Evolutionary conservation across 2,797 vertebrate genomes (phyloP), one percentile per base, ranked within the genome.

Genomic region (Tokudaia muenninki): DNA sequence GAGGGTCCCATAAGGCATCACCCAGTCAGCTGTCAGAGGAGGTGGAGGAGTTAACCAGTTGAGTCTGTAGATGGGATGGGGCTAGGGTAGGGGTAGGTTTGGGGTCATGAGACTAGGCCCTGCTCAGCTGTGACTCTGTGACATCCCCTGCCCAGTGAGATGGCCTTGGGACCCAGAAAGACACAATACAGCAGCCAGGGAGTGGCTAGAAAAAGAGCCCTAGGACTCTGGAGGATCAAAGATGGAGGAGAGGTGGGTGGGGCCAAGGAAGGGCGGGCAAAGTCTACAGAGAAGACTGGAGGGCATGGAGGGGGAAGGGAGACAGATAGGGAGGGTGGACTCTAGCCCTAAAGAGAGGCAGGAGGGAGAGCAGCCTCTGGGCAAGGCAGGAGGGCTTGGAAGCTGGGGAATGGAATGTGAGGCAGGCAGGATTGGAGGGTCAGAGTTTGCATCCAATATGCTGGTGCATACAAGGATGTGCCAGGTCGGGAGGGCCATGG

Each of bases 1-100:
- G 19, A n/a, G 8, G n/a, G n/a, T 34, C 12, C 13, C 1, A 13
- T 5, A 44, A 12, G 19, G n/a, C 0, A 4, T 26, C 44, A 13
- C 22, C n/a, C 2, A 61, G 29, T 55, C 37, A 19, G 47, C 11
- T 52, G 17, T n/a, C 8, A 8, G 82, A 55, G 55, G 55, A 8
- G 2, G 59, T 24, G 24, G 16, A 7, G 21, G 7, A 21, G 11
- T 0, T 4, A 17, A 16, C n/a, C 52, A n/a, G 34, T 59, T 24
- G 26, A 13, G 47, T 31, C 17, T 5, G 24, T 24, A 92, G 70
- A 67, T 29, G 19, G 22, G 78, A 6, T 24, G 31, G 31, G 44
- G 24, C 16, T n/a, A 6, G 31, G 67, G 16, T n/a, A 34, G 41
- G 55, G 41, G 34, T 22, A 12, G 31, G 63, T 13, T 41, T 11